A percentile compares a stretch with the other conserved stretches of the same genome.
These are phyloP conservation scores for Lithobates sylvaticus DNA, from an alignment of 2,797 vertebrate species.

Conservation along the genomic window DNA sequence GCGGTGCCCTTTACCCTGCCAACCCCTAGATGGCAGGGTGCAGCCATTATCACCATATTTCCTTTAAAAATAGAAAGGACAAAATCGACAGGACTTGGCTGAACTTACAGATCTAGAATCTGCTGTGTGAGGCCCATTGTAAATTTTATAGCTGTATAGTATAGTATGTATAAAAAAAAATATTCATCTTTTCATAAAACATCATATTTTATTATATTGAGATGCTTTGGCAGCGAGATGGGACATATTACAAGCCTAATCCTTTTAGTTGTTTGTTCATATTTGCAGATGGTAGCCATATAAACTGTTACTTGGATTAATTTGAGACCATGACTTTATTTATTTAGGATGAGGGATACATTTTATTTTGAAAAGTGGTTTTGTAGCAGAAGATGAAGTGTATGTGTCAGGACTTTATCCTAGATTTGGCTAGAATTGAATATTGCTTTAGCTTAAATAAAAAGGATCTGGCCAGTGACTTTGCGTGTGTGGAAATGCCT, in stretches of 20 bases:
- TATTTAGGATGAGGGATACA: conserved; percentile 46
- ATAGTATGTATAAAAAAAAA: not conserved
- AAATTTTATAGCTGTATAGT: conserved; percentile 25
- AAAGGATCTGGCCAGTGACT: not conserved
- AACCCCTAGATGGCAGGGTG: no score
- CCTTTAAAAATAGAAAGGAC: no score
- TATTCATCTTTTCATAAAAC: no score
- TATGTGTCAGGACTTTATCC: conserved; percentile 25
- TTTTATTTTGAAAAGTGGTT: conserved; percentile 44
- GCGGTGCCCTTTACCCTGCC: no score
- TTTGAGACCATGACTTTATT: conserved; percentile 30
- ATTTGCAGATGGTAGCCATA: conserved; percentile 41
- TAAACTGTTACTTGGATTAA: conserved; percentile 25
- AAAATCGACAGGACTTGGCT: no score
- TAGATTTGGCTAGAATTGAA: conserved; percentile 30
- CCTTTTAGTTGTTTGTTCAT: conserved; percentile 28
- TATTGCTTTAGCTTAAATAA: conserved; percentile 16
- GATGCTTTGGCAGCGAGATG: conserved; percentile 30
- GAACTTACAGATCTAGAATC: not conserved
- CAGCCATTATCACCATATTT: no score
- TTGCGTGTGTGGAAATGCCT: not conserved
- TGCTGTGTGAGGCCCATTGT: conserved; percentile 26
- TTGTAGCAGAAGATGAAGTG: conserved; percentile 2
- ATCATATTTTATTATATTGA: conserved; percentile 31
- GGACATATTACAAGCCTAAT: conserved; percentile 4